Conservation (phyloP, 2,888 invertebrate species). For the Cheilosia soror region DNA sequence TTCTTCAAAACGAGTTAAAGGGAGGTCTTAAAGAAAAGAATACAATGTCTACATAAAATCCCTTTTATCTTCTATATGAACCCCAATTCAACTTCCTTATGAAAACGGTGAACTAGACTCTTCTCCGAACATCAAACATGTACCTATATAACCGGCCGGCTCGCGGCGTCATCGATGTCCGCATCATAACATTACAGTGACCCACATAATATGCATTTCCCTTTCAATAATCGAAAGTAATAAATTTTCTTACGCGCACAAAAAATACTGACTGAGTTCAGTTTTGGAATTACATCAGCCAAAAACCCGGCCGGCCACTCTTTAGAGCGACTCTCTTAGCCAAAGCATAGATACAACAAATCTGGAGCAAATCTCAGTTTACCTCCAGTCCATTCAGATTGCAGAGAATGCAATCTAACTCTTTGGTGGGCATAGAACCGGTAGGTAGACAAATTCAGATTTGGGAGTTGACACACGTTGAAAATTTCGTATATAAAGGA, state of each 20-base stretch:
- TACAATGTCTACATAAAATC: no score
- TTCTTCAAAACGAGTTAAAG: no score
- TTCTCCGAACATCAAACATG: not conserved
- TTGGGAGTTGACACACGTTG: not conserved
- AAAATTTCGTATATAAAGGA: conserved; percentile 41
- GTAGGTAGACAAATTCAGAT: conserved; percentile 30
- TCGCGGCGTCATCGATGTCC: not conserved
- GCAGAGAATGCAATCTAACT: conserved; percentile 11
- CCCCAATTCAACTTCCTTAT: no score
- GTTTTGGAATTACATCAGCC: conserved; percentile 39
- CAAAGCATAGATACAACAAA: not conserved
- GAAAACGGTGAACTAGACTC: not conserved
- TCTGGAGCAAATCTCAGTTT: conserved; percentile 18
- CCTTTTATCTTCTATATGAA: no score
- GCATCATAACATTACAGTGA: not conserved
- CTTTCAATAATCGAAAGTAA: conserved; percentile 29
- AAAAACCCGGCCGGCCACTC: conserved; percentile 1
- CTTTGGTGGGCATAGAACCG: conserved; percentile 25
- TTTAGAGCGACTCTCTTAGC: not conserved
- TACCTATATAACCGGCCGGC: not conserved
- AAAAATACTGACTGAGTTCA: conserved; percentile 12
- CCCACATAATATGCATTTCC: conserved; percentile 39
- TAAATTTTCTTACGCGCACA: conserved; percentile 29
- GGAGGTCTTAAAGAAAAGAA: no score
- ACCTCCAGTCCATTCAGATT: not conserved